These are phyloP conservation scores for Dioctria rufipes DNA, from an alignment of 2,888 invertebrate genomes.

Conservation along the genomic window DNA sequence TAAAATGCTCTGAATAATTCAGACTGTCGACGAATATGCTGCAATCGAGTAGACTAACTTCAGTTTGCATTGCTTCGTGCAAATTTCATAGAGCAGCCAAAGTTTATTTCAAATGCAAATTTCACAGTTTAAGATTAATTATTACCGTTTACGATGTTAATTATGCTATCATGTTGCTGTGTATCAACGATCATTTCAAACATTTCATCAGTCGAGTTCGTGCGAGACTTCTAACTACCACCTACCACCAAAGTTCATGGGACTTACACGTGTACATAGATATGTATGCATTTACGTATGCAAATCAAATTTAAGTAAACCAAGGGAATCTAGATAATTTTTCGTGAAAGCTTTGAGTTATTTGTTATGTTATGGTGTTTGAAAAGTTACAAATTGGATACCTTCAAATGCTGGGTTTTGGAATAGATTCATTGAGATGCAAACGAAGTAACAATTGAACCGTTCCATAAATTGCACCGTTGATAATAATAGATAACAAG, in stretches of 20 bases:
- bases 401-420: not conserved
- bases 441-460: not conserved
- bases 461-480: conserved; percentile 2
- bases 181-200: not conserved
- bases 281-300: conserved; percentile 1
- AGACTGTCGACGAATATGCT: not conserved
- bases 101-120: conserved; percentile 31
- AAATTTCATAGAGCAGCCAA: not conserved
- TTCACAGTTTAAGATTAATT: conserved; percentile 40
- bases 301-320: conserved; percentile 35
- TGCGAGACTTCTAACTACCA: conserved; percentile 6
- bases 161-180: conserved; percentile 19
- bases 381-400: not conserved
- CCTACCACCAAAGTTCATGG: not conserved
- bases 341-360: conserved; percentile 27
- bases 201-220: not conserved
- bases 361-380: not conserved
- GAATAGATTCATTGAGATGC: not conserved
- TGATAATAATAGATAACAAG: conserved; percentile 8
- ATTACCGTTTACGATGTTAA: conserved; percentile 32
- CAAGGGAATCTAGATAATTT: conserved; percentile 31
- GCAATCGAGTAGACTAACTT: not conserved
- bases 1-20: not conserved
- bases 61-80: conserved; percentile 14
- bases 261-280: not conserved